phyloP scores from a whole-genome alignment of 2,113 vertebrate genomes.

The Miniopterus natalensis region DNA sequence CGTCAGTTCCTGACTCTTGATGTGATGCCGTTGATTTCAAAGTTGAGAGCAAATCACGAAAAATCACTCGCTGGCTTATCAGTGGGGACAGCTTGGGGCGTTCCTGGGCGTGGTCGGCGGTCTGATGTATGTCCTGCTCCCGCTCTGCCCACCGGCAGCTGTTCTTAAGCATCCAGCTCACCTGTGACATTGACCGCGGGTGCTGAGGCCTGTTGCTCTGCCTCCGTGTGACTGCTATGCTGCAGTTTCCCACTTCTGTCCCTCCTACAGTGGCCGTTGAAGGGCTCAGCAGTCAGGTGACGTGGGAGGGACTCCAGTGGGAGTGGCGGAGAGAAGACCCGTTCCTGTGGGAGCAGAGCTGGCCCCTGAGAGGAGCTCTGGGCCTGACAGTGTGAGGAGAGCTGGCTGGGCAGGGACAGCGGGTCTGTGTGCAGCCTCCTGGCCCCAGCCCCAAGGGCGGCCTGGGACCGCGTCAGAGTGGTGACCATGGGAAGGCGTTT shows the following conservation, averaged over 20 bases:
- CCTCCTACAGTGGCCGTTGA: background rate
- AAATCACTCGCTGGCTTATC: background rate
- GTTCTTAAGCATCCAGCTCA: accelerated
- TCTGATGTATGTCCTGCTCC: background rate
- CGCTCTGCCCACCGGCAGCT: background rate
- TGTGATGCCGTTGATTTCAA: background rate
- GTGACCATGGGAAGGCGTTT: no score
- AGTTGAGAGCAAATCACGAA: background rate
- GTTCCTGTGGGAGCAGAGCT: background rate
- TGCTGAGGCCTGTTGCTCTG: background rate
- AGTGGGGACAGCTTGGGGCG: background rate
- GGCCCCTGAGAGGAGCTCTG: background rate
- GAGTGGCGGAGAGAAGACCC: background rate
- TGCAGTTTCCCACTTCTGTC: background rate
- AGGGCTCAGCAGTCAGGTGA: background rate
- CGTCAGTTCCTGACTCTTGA: background rate
- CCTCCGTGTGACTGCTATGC: background rate
- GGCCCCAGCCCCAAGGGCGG: background rate
- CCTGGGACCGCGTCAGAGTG: background rate
- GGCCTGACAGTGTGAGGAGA: background rate
- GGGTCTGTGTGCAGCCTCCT: background rate
- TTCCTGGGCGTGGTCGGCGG: background rate
- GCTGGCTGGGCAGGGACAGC: accelerated
- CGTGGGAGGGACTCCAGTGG: background rate
- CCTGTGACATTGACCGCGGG: background rate